Evolutionary conservation across 2,797 vertebrate genomes (phyloP).

Genomic region (Gobio occitaniae): DNA sequence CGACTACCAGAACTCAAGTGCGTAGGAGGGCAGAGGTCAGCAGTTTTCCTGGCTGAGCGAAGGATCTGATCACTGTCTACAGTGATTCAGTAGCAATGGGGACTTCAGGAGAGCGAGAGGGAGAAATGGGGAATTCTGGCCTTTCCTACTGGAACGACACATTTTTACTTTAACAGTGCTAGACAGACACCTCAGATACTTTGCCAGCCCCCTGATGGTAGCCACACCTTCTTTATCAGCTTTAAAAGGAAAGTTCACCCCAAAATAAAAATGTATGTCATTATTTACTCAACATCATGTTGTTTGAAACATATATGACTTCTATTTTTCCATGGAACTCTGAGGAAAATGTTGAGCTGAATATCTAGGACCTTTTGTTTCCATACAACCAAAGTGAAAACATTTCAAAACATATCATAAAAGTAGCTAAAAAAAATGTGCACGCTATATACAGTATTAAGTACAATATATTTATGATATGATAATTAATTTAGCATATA

Average conservation of each 20-base stretch:
- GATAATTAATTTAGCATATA: neutral
- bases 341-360: too few species aligned
- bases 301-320: neutral
- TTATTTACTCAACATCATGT: conserved; percentile 1
- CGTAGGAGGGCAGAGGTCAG: conserved; percentile 29
- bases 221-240: neutral
- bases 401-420: too few species aligned
- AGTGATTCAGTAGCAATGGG: conserved; percentile 27
- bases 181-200: neutral
- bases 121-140: conserved; percentile 8
- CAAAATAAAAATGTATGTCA: neutral
- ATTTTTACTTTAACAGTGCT: neutral
- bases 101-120: neutral
- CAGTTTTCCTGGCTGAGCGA: conserved; percentile 57
- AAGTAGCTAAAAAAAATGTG: too few species aligned
- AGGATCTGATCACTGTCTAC: conserved; percentile 42
- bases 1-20: conserved; percentile 33
- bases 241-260: neutral
- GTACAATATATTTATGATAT: too few species aligned
- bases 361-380: too few species aligned
- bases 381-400: too few species aligned
- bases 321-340: neutral
- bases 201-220: neutral
- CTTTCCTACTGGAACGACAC: conserved; percentile 3
- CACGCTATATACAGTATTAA: neutral